Conservation (phyloP, 1,140 invertebrate species). For the Paramacrobiotus metropolitanus region DNA sequence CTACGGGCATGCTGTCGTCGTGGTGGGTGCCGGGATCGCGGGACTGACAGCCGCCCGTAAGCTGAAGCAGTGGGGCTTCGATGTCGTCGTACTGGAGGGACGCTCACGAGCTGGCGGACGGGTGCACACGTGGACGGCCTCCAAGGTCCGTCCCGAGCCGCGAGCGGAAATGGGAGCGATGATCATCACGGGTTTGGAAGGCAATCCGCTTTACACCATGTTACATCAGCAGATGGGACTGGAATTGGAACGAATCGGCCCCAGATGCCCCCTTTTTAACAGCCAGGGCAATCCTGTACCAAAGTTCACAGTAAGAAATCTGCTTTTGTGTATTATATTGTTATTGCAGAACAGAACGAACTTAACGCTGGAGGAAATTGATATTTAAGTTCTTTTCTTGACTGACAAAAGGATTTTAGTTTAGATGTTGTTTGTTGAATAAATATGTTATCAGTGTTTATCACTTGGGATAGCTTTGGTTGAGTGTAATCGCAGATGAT, state of each 20-base stretch:
- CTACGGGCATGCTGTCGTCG: conserved; percentile 61
- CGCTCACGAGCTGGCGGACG: conserved; percentile 20
- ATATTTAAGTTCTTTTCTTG: too few relatives aligned
- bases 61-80: conserved; percentile 79
- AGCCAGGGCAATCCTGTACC: not conserved
- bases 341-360: too few relatives aligned
- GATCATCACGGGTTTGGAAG: not conserved
- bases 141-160: not conserved
- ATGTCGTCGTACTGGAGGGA: conserved; percentile 80
- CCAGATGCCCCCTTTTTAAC: not conserved
- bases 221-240: not conserved
- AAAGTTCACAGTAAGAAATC: not conserved
- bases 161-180: not conserved
- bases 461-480: too few relatives aligned
- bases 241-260: not conserved
- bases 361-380: too few relatives aligned
- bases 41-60: conserved; percentile 80
- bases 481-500: too few relatives aligned
- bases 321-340: too few relatives aligned
- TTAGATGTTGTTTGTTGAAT: too few relatives aligned
- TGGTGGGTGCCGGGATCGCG: conserved; percentile 82
- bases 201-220: not conserved
- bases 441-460: too few relatives aligned
- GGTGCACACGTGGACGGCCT: not conserved
- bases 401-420: too few relatives aligned